Conservation (phyloP, 2,888 invertebrate species). For the Thelaira solivaga region DNA sequence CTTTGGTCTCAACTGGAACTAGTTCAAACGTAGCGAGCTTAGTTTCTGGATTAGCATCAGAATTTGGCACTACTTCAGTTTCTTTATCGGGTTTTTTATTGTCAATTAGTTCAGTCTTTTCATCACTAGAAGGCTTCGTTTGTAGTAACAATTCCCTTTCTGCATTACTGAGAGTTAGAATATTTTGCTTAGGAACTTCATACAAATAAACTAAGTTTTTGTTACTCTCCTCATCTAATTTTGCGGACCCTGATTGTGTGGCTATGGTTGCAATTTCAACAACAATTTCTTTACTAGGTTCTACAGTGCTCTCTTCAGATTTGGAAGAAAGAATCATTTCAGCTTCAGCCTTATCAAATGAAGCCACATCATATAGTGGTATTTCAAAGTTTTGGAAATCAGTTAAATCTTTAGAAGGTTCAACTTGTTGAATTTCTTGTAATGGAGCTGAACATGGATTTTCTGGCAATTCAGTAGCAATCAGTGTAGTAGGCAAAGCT, state of each 20-base stretch:
- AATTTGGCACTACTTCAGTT: too few relatives aligned
- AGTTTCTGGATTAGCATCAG: too few relatives aligned
- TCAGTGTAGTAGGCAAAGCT: neutral
- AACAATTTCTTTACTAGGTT: neutral
- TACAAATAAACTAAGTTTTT: neutral
- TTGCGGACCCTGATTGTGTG: neutral
- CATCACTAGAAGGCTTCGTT: neutral
- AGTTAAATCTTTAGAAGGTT: constrained; percentile 35
- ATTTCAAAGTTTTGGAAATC: constrained; percentile 21
- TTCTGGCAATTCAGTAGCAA: constrained; percentile 57
- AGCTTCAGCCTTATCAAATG: constrained; percentile 59
- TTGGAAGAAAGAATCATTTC: constrained; percentile 68
- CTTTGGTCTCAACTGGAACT: neutral
- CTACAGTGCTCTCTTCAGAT: neutral
- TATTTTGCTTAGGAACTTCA: constrained; percentile 2
- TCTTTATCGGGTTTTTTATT: neutral
- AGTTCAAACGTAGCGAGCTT: neutral
- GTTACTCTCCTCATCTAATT: neutral
- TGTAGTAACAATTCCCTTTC: neutral
- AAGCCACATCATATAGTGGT: constrained; percentile 46
- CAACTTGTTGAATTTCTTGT: constrained; percentile 66
- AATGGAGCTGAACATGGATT: constrained; percentile 60
- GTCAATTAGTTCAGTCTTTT: neutral
- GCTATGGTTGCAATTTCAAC: neutral
- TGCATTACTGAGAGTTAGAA: neutral